Percentiles rank a stretch among this genome's conserved stretches.
Evolutionary conservation across 1,140 invertebrate species (phyloP).

Genomic region (Macrosteles quadrilineatus): DNA sequence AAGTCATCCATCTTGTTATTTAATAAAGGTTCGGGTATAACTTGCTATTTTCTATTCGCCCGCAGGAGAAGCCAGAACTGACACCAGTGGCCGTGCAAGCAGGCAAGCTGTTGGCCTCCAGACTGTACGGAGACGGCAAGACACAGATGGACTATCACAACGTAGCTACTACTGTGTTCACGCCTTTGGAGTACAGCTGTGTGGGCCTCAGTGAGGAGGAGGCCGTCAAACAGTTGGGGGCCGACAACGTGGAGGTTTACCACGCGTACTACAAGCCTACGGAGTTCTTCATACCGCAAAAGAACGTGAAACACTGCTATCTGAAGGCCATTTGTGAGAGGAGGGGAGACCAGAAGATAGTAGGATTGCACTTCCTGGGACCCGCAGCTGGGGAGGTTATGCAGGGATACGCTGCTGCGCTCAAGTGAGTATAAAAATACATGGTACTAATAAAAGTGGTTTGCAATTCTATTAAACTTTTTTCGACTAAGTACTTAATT

Average conservation of each 20-base stretch:
- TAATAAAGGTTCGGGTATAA: too few relatives aligned
- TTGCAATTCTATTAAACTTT: too few relatives aligned
- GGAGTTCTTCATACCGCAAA: slow-evolving; percentile 92
- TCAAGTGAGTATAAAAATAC: slow-evolving; percentile 66
- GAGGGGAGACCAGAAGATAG: slow-evolving; percentile 70
- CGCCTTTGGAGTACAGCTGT: slow-evolving; percentile 93
- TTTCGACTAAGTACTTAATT: too few relatives aligned
- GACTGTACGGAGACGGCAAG: slow-evolving; percentile 62
- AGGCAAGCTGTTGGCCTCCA: slow-evolving; percentile 78
- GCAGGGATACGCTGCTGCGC: slow-evolving; percentile 87
- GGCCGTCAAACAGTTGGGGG: slow-evolving; percentile 67
- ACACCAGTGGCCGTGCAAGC: slow-evolving; percentile 97
- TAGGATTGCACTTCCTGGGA: slow-evolving; percentile 95
- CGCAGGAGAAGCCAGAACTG: slow-evolving; percentile 81
- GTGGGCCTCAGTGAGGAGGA: slow-evolving; percentile 93
- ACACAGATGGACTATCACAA: slow-evolving; percentile 85
- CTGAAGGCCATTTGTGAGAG: slow-evolving; percentile 73
- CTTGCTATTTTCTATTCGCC: slow-evolving; percentile 26
- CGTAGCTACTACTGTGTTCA: slow-evolving; percentile 96
- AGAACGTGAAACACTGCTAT: slow-evolving; percentile 74
- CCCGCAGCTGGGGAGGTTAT: slow-evolving; percentile 97
- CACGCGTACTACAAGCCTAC: slow-evolving; percentile 86
- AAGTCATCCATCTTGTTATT: too few relatives aligned
- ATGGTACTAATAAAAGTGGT: too few relatives aligned
- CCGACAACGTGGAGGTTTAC: slow-evolving; percentile 64